Base-by-base conservation (phyloP, 2,888 invertebrate species). In the Standfussiana lucernea region DNA sequence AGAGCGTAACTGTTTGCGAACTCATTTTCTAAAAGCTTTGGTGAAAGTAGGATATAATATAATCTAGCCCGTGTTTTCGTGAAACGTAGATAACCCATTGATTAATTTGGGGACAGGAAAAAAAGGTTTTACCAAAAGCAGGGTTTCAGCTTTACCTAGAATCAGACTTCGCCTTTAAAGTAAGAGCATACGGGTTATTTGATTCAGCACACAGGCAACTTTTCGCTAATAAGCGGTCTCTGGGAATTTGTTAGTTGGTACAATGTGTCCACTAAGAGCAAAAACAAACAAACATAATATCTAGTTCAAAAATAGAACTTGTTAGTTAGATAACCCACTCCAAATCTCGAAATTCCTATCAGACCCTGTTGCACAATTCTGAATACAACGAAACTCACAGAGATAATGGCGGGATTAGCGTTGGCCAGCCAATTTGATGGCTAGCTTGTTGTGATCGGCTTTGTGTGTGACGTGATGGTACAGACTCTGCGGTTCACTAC, bases 391-490 rank as follows among this genome's bases (percentile, higher is more conserved):
- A 32, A 18, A 42, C 42, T 18, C 35, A 13, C 32, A n/a, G 13
- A 6, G 5, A 61, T 61, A 21, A 35, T 35, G 35, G 4, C 5
- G 35, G 21, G 35, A 61, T 61, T 24, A 5, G 4, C 45, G 13
- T 28, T 32, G 24, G 10, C 13, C 18, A 13, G 32, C 18, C 42
- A 45, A 62, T 71, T 71, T 35, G n/a, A n/a, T 11, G 7, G 69
- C n/a, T 68, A 21, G 40, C 40, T 32, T 61, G 13, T 24, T 71
- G 42, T 71, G 32, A 70, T 42, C 32, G 35, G 35, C n/a, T 71
- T 71, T 45, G 35, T 11, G 11, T 53, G 11, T 32, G 11, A 35
- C 47, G 15, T 67, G 24, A 24, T 32, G 32, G 32, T 24, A 15
- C 32, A 24, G 24, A 15, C 7, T 47, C 24, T 67, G 1, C 28